phyloP scores from a whole-genome alignment of 1,140 invertebrate species.

The Centruroides sculpturatus region DNA sequence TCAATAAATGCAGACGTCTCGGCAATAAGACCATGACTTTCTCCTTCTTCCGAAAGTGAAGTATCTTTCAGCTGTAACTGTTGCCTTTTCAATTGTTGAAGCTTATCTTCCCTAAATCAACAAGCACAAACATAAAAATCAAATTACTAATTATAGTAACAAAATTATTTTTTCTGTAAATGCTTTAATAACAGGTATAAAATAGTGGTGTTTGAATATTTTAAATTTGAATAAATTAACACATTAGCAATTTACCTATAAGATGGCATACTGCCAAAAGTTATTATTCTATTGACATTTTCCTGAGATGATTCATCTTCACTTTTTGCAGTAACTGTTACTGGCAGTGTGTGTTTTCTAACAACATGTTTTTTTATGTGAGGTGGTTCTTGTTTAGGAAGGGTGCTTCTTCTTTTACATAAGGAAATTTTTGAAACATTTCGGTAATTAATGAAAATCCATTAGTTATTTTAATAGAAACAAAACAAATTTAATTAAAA shows the following conservation, averaged over 20 bases:
- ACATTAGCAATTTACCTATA: constrained; percentile 48
- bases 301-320: constrained; percentile 49
- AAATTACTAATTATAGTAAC: not conserved
- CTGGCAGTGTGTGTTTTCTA: constrained; percentile 16
- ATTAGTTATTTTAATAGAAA: too few species aligned
- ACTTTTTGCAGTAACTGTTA: constrained; percentile 11
- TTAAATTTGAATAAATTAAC: too few species aligned
- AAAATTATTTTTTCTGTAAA: too few species aligned
- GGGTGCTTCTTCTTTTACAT: constrained; percentile 62
- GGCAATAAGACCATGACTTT: constrained; percentile 29
- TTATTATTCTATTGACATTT: constrained; percentile 47
- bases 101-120: constrained; percentile 20
- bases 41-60: constrained; percentile 10
- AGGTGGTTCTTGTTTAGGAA: constrained; percentile 69
- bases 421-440: not conserved
- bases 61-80: constrained; percentile 15
- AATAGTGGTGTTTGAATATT: too few species aligned
- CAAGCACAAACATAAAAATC: not conserved
- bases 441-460: not conserved
- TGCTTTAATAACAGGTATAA: too few species aligned
- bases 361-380: constrained; percentile 65
- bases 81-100: constrained; percentile 19
- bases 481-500: too few species aligned
- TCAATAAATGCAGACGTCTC: constrained; percentile 68
- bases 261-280: constrained; percentile 57